Conservation (phyloP, 2,888 invertebrate species). For the Bimastos eiseni region DNA sequence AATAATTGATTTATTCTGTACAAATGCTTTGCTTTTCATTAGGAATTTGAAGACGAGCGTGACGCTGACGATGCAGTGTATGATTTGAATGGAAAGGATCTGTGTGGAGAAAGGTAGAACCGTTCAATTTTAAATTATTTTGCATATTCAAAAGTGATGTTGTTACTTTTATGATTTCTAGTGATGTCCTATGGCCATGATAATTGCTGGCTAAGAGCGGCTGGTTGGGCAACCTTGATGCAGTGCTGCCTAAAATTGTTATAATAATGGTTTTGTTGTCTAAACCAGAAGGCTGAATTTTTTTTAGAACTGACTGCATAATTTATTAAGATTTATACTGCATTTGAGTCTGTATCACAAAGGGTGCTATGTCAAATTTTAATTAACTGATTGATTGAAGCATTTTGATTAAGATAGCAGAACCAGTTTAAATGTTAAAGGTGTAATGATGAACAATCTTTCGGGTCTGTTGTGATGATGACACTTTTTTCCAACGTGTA, state of each 20-base stretch:
- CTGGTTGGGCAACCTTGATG: no score
- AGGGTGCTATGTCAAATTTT: no score
- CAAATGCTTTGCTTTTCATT: neutral
- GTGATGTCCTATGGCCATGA: neutral
- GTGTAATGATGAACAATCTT: conserved; percentile 32
- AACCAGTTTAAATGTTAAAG: neutral
- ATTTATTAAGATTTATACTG: no score
- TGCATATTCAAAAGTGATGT: neutral
- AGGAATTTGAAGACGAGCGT: conserved; percentile 94
- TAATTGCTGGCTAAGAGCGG: no score
- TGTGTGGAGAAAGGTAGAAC: conserved; percentile 76
- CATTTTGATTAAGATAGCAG: neutral
- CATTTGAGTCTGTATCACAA: no score
- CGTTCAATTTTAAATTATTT: neutral
- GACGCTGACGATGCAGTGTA: conserved; percentile 99
- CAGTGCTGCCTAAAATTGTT: no score
- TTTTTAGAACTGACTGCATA: no score
- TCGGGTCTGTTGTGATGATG: conserved; percentile 28
- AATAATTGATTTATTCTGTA: no score
- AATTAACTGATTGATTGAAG: neutral
- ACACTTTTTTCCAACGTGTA: conserved; percentile 26
- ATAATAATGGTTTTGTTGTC: neutral
- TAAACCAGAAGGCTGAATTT: neutral
- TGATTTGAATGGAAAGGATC: conserved; percentile 94
- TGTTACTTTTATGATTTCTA: neutral